A percentile compares a stretch with the other conserved stretches of the same genome.
These are phyloP conservation scores for Tetropium fuscum DNA, from an alignment of 2,888 invertebrate species.

Conservation along the genomic window DNA sequence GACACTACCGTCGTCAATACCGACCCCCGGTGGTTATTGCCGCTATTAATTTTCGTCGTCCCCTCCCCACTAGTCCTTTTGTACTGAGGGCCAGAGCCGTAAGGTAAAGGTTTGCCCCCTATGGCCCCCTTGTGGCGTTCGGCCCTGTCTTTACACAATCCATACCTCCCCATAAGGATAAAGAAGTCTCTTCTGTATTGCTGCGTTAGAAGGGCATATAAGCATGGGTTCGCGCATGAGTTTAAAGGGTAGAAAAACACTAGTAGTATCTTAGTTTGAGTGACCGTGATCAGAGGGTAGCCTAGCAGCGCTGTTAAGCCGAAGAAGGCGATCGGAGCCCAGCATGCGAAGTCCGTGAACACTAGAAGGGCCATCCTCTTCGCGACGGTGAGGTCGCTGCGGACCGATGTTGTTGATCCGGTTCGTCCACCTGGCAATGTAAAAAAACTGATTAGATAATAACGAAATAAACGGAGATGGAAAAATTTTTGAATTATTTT, in stretches of 20 bases:
- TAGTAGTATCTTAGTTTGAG: slow-evolving; percentile 69
- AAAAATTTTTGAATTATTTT: no score
- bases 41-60: slow-evolving; percentile 49
- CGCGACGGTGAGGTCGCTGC: slow-evolving; percentile 69
- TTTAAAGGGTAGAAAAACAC: slow-evolving; percentile 79
- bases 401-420: slow-evolving; percentile 64
- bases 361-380: slow-evolving; percentile 77
- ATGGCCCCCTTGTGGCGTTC: slow-evolving; percentile 66
- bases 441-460: no score
- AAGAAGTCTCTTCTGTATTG: slow-evolving; percentile 73
- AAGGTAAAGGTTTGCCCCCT: slow-evolving; percentile 62
- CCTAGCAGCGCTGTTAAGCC: slow-evolving; percentile 75
- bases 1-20: slow-evolving; percentile 63
- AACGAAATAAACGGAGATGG: no score
- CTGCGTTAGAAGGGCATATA: slow-evolving; percentile 76
- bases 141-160: slow-evolving; percentile 64
- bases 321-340: slow-evolving; percentile 77
- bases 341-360: slow-evolving; percentile 74
- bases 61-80: slow-evolving; percentile 40
- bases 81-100: slow-evolving; percentile 61
- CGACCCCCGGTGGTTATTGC: slow-evolving; percentile 58
- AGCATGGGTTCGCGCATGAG: slow-evolving; percentile 77
- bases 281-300: slow-evolving; percentile 71
- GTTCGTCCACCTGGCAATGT: slow-evolving; percentile 66
- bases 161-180: slow-evolving; percentile 68